Percentiles rank a stretch among this genome's conserved stretches.
phyloP scores from a whole-genome alignment of 2,113 vertebrate genomes.

The Seriola aureovittata region DNA sequence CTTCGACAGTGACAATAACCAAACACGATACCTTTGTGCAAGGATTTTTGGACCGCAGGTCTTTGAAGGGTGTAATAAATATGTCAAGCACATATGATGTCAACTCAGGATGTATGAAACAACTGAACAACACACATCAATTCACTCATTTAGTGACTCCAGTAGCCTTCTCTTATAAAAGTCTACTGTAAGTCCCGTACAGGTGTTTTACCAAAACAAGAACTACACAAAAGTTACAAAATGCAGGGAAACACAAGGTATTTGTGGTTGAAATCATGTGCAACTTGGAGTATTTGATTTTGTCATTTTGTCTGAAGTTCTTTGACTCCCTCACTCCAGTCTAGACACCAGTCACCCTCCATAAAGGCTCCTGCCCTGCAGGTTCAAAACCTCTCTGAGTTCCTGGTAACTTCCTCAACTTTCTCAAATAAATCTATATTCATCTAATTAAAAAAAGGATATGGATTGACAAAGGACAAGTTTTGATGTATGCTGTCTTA shows the following conservation, averaged over 20 bases:
- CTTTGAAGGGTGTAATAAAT: not conserved
- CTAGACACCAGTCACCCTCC: not conserved
- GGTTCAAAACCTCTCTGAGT: not conserved
- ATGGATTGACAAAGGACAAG: no score
- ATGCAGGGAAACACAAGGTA: constrained; percentile 33
- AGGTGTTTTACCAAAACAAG: constrained; percentile 34
- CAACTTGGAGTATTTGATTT: not conserved
- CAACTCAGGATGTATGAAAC: constrained; percentile 13
- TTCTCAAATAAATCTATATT: not conserved
- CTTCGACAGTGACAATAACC: constrained; percentile 29
- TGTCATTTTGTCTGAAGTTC: constrained; percentile 12
- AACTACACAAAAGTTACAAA: constrained; percentile 36
- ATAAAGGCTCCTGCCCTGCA: not conserved
- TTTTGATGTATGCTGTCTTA: not conserved
- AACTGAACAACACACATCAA: not conserved
- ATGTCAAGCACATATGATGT: not conserved
- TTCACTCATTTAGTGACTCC: not conserved
- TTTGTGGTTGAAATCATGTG: constrained; percentile 43
- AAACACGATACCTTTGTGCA: not conserved
- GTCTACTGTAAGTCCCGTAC: not conserved
- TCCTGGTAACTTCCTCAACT: not conserved
- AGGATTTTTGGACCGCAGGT: not conserved
- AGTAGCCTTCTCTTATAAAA: not conserved
- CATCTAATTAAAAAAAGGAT: no score
- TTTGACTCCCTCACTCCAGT: not conserved